Evolutionary conservation across 1,140 invertebrate genomes (phyloP), one percentile per base, ranked within the genome.

Genomic region (Sarcophaga bullata): DNA sequence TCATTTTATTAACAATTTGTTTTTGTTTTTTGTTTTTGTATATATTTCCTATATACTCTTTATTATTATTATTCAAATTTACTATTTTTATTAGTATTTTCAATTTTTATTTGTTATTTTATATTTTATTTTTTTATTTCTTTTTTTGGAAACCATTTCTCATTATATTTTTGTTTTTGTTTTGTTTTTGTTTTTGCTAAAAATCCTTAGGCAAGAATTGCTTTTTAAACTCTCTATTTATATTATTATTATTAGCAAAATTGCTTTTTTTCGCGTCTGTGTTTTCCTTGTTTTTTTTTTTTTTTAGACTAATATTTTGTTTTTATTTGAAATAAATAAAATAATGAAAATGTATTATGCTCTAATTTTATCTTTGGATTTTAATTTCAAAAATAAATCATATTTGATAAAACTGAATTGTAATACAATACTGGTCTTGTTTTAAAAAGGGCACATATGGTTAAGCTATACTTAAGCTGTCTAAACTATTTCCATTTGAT

Each of bases 401-500:
- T 46, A 80, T 17, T 52, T 6, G n/a, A 37, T 13, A 81, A 49
- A 62, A 81, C 25, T 62, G 62, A 68, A 54, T 52, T 62, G 17
- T 58, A 25, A 52, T 80, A 68, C 52, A 73, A n/a, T 80, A 46
- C 80, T 83, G 50, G 76, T 50, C 62, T 73, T 80, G 78, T 80
- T 82, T 62, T 2, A 80, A 82, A 90, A 89, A 90, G 89, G 89
- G 89, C 89, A 90, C 89, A 90, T 90, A 88, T 87, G 89, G 89
- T 90, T 90, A 90, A 90, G 88, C 88, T 90, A 90, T 90, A 90
- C 86, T 88, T 88, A 87, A 86, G 82, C 86, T 83, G 68, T 54
- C 37, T 75, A 80, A 72, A 52, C 62, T 80, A n/a, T 83, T 83
- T 83, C 25, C 81, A 73, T 84, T 84, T 84, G 80, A 54, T 83